Evolutionary conservation across 1,140 invertebrate genomes (phyloP).

Genomic region (Pentalonia nigronervosa): DNA sequence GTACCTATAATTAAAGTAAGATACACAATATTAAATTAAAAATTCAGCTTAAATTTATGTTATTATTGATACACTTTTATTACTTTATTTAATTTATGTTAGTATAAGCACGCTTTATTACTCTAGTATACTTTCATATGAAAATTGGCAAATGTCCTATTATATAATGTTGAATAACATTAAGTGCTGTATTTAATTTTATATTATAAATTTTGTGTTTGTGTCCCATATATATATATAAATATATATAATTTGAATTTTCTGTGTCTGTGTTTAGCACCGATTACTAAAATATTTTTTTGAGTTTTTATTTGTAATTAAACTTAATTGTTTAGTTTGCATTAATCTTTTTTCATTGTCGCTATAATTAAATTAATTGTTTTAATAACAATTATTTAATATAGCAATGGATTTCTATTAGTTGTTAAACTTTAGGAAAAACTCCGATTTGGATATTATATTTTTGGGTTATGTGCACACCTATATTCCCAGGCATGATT

Average conservation of each 20-base stretch:
- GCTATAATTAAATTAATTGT: background rate
- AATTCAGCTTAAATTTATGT: background rate
- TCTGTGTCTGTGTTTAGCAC: slow-evolving; percentile 39
- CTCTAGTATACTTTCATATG: background rate
- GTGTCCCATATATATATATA: slow-evolving; percentile 14
- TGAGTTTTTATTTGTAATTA: slow-evolving; percentile 20
- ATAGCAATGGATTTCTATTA: background rate
- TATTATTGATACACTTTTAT: background rate
- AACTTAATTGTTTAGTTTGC: background rate
- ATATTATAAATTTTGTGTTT: slow-evolving; percentile 6
- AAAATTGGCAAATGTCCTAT: background rate
- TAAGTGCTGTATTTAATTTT: background rate
- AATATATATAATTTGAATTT: background rate
- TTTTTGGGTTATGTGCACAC: too few species aligned
- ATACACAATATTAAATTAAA: background rate
- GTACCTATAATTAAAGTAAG: background rate
- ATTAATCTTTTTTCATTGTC: background rate
- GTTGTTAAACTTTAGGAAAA: background rate
- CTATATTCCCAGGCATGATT: too few species aligned
- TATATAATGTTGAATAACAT: slow-evolving; percentile 11
- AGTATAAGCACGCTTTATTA: background rate
- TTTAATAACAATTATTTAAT: background rate
- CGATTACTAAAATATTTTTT: slow-evolving; percentile 24
- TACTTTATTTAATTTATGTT: slow-evolving; percentile 23
- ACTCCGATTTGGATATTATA: background rate